phyloP scores from a whole-genome alignment of 2,888 invertebrate species.

The Diadromus collaris region DNA sequence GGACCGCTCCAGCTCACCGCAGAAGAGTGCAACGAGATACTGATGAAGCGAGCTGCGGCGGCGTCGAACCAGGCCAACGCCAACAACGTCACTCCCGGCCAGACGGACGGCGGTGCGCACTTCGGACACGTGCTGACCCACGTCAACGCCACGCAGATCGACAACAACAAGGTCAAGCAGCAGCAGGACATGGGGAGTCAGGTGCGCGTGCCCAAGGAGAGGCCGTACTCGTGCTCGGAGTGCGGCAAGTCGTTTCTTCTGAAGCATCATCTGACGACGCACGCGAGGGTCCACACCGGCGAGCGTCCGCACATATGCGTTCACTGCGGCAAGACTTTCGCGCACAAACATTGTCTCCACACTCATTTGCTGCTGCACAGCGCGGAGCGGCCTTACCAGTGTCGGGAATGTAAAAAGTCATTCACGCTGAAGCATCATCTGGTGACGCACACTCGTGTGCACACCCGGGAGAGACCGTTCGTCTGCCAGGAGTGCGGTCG shows the following conservation, averaged over 20 bases:
- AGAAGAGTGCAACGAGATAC: conserved; percentile 89
- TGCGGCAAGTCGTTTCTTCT: conserved; percentile 92
- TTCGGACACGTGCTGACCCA: conserved; percentile 78
- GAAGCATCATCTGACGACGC: conserved; percentile 92
- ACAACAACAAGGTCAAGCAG: conserved; percentile 82
- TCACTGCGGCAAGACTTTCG: conserved; percentile 91
- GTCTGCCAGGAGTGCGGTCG: conserved; percentile 92
- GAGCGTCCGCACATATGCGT: conserved; percentile 90
- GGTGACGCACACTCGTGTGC: conserved; percentile 89
- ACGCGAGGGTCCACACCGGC: conserved; percentile 91
- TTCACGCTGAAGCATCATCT: conserved; percentile 93
- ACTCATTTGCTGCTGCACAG: conserved; percentile 91
- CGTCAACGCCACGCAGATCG: conserved; percentile 80
- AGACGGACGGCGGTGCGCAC: conserved; percentile 74
- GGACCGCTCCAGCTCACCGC: conserved; percentile 88
- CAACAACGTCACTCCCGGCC: conserved; percentile 76
- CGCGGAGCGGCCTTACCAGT: conserved; percentile 91
- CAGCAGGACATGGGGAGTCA: conserved; percentile 83
- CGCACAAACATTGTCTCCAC: conserved; percentile 91
- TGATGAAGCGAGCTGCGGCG: conserved; percentile 88
- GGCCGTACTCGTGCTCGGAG: conserved; percentile 91
- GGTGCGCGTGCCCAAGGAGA: conserved; percentile 84
- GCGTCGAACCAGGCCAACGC: conserved; percentile 80
- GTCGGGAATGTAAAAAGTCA: conserved; percentile 92
- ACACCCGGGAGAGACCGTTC: conserved; percentile 91